Evolutionary conservation across 1,140 invertebrate genomes (phyloP).

Genomic region (Leptinotarsa texana): DNA sequence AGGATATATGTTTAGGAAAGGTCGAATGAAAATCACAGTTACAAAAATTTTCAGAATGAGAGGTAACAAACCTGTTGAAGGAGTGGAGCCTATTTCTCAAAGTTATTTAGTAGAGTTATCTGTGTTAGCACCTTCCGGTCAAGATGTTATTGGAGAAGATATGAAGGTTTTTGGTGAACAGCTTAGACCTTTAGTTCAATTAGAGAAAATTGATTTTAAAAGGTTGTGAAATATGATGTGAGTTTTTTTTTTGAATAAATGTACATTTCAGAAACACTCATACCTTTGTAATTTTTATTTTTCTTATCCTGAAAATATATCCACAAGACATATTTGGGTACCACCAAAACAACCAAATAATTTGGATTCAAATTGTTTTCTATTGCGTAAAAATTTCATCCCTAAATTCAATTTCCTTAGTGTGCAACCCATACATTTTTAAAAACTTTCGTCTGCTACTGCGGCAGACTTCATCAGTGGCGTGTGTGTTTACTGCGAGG

Average conservation of each 20-base stretch:
- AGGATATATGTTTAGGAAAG: slow-evolving; percentile 95
- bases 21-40: slow-evolving; percentile 90
- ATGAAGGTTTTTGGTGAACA: slow-evolving; percentile 96
- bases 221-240: slow-evolving; percentile 63
- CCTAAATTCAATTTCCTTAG: too few species aligned
- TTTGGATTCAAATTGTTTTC: too few species aligned
- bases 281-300: slow-evolving; percentile 9
- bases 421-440: too few species aligned
- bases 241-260: slow-evolving; percentile 11
- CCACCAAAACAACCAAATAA: too few species aligned
- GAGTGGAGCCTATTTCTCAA: slow-evolving; percentile 83
- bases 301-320: not conserved
- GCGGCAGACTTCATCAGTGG: too few species aligned
- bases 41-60: slow-evolving; percentile 91
- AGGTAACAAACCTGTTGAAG: slow-evolving; percentile 67
- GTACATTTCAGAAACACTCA: not conserved
- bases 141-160: slow-evolving; percentile 93
- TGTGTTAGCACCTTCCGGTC: slow-evolving; percentile 86
- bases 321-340: too few species aligned
- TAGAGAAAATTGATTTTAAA: slow-evolving; percentile 91
- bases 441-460: too few species aligned
- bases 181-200: slow-evolving; percentile 84
- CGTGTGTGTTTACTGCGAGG: too few species aligned
- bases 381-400: too few species aligned
- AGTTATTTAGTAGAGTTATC: slow-evolving; percentile 95